Conservation (phyloP, 2,797 vertebrate species). For the Lepus townsendii region DNA sequence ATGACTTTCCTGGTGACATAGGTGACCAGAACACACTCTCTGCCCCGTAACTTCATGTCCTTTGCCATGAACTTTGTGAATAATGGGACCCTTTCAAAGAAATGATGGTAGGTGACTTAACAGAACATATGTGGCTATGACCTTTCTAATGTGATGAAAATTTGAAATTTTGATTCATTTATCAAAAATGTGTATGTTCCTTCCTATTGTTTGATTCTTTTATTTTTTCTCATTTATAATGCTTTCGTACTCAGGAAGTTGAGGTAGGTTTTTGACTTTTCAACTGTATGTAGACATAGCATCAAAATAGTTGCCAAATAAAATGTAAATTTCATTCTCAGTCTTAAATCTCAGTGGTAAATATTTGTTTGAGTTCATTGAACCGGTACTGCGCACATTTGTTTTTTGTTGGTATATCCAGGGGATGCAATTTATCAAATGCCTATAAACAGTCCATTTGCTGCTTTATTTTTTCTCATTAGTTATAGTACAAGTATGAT, state of each 20-base stretch:
- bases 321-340: conserved; percentile 73
- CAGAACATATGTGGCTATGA: conserved; percentile 51
- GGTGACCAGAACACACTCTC: not conserved
- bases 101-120: conserved; percentile 71
- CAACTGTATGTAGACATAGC: conserved; percentile 81
- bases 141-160: conserved; percentile 75
- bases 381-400: conserved; percentile 65
- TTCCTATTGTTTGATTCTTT: conserved; percentile 86
- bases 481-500: conserved; percentile 82
- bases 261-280: conserved; percentile 94
- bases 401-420: conserved; percentile 71
- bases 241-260: conserved; percentile 95
- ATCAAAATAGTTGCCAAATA: conserved; percentile 75
- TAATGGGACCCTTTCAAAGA: conserved; percentile 51
- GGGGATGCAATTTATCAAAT: conserved; percentile 80
- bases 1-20: not conserved
- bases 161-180: conserved; percentile 78
- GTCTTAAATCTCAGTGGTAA: conserved; percentile 69
- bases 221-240: conserved; percentile 88
- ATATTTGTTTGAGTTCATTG: conserved; percentile 78
- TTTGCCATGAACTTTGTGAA: conserved; percentile 8
- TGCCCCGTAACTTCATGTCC: not conserved
- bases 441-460: conserved; percentile 81
- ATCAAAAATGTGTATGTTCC: conserved; percentile 82
- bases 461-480: conserved; percentile 83